phyloP scores from a whole-genome alignment of 2,888 invertebrate species.

The Cryptocephalus moraei region DNA sequence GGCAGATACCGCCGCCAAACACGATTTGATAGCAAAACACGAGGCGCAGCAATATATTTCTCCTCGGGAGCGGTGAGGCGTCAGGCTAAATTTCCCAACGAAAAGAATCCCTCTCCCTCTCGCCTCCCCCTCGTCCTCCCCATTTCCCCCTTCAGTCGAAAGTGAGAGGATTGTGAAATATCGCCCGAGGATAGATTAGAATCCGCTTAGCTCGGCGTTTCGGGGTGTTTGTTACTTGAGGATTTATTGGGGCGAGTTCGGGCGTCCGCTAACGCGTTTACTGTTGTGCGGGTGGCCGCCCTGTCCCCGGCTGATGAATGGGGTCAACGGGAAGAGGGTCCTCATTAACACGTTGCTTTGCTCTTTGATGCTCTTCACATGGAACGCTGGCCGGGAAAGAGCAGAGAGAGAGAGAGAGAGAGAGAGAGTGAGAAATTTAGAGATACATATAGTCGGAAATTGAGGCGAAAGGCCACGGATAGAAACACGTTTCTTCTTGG shows the following conservation, averaged over 20 bases:
- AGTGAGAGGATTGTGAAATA: conserved; percentile 31
- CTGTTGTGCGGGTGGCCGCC: conserved; percentile 31
- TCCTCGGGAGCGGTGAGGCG: no score
- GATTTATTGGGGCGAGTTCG: conserved; percentile 33
- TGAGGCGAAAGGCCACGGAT: no score
- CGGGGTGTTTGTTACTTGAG: conserved; percentile 34
- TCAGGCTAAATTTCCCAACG: no score
- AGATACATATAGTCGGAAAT: no score
- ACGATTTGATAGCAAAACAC: no score
- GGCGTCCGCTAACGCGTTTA: conserved; percentile 34
- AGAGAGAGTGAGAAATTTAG: no score
- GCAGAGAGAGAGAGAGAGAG: no score
- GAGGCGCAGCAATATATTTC: no score
- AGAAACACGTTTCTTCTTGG: no score
- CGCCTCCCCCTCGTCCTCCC: no score
- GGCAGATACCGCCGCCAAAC: no score
- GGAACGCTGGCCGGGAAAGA: conserved; percentile 1
- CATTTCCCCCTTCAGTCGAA: background rate
- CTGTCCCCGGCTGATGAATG: conserved; percentile 31
- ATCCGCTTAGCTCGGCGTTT: conserved; percentile 31
- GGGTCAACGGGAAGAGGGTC: conserved; percentile 26
- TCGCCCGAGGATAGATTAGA: conserved; percentile 38
- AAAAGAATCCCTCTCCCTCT: no score
- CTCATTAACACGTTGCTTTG: conserved; percentile 35
- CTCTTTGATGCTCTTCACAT: conserved; percentile 18